phyloP scores from a whole-genome alignment of 2,797 vertebrate species.

The Scyliorhinus canicula region DNA sequence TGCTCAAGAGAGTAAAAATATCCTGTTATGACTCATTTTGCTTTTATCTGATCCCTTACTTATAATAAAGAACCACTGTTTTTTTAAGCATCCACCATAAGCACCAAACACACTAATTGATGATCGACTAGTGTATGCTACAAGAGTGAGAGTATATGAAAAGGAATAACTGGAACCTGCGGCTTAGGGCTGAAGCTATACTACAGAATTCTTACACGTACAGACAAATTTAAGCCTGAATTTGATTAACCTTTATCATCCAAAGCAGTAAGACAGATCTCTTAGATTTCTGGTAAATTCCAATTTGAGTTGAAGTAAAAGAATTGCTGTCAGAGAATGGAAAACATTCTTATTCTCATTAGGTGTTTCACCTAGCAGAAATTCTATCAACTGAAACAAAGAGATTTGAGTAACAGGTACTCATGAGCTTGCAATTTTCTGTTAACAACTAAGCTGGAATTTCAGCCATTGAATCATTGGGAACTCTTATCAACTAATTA shows the following conservation, averaged over 20 bases:
- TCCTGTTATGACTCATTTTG: neutral
- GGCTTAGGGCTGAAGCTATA: neutral
- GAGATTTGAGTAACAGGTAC: neutral
- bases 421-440: neutral
- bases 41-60: neutral
- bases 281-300: neutral
- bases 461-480: neutral
- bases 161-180: neutral
- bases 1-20: neutral
- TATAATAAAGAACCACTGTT: neutral
- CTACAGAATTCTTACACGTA: neutral
- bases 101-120: neutral
- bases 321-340: neutral
- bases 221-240: neutral
- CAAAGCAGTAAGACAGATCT: neutral
- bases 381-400: neutral
- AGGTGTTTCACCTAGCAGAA: neutral
- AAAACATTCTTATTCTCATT: neutral
- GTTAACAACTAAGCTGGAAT: neutral
- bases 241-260: neutral
- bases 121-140: neutral
- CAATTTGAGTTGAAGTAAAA: neutral
- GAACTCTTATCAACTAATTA: neutral
- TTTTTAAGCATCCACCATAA: neutral
- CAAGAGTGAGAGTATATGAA: neutral